phyloP scores from a whole-genome alignment of 1,140 invertebrate species.

The Zaprionus camerounensis region DNA sequence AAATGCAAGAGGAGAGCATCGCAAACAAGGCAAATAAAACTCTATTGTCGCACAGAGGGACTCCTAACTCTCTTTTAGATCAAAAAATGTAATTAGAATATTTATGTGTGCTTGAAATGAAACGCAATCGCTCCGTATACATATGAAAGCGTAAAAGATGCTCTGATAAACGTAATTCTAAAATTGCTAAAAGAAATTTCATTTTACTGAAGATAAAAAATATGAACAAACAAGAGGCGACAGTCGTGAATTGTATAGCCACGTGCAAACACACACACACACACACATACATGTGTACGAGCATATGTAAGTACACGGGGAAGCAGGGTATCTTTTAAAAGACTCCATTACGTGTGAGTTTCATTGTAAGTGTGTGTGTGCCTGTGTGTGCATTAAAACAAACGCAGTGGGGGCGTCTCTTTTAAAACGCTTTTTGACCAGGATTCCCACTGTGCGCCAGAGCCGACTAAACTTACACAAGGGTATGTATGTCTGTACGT shows the following conservation, averaged over 20 bases:
- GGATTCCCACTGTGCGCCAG: conserved; percentile 18
- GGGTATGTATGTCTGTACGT: conserved; percentile 7
- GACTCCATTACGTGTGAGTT: conserved; percentile 1
- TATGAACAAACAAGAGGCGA: not conserved
- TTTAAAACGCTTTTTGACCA: conserved; percentile 6
- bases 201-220: conserved; percentile 13
- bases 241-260: conserved; percentile 2
- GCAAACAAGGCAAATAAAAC: conserved; percentile 56
- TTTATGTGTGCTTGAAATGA: not conserved
- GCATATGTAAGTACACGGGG: not conserved
- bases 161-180: conserved; percentile 1
- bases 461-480: conserved; percentile 26
- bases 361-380: not conserved
- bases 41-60: conserved; percentile 30
- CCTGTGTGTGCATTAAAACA: conserved; percentile 3
- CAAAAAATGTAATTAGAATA: conserved; percentile 8
- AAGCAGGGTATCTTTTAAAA: conserved; percentile 2
- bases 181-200: conserved; percentile 9
- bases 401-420: not conserved
- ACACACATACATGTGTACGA: not conserved
- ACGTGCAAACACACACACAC: not conserved
- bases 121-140: not conserved
- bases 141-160: conserved; percentile 2
- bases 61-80: not conserved
- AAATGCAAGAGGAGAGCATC: conserved; percentile 57